A percentile compares a stretch with the other conserved stretches of the same genome.
These are phyloP conservation scores for Argyresthia goedartella DNA, from an alignment of 2,888 invertebrate genomes.

Conservation along the genomic window DNA sequence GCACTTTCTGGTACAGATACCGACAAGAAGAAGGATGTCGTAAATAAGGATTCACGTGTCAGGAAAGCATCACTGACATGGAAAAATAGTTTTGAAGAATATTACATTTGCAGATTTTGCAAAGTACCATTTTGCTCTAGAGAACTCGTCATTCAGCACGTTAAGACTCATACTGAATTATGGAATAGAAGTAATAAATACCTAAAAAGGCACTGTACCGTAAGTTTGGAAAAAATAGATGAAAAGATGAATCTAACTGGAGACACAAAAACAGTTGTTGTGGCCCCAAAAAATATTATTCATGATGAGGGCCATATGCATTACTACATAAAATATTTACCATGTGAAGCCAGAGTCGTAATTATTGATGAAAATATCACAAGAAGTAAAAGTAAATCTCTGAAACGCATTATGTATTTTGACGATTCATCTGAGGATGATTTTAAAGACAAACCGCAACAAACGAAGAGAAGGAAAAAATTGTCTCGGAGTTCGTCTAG, in stretches of 20 bases:
- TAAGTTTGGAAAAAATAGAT: constrained; percentile 34
- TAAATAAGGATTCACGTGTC: too few relatives aligned
- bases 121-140: constrained; percentile 11
- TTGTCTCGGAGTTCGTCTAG: constrained; percentile 28
- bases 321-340: constrained; percentile 29
- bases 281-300: constrained; percentile 28
- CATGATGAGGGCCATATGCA: constrained; percentile 18
- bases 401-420: background rate
- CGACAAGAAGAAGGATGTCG: too few relatives aligned
- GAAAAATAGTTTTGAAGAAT: constrained; percentile 11
- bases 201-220: constrained; percentile 26
- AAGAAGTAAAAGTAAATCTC: background rate
- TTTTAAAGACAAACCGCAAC: constrained; percentile 7
- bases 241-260: constrained; percentile 34
- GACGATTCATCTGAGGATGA: constrained; percentile 14
- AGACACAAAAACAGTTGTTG: constrained; percentile 26
- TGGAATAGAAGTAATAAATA: constrained; percentile 19
- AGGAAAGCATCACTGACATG: constrained; percentile 2
- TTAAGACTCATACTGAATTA: constrained; percentile 20
- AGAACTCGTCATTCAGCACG: constrained; percentile 16
- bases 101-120: constrained; percentile 15
- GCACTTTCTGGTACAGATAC: background rate
- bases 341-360: constrained; percentile 6
- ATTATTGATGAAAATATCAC: background rate
- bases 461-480: constrained; percentile 19